These are phyloP conservation scores for Potamilus streckersoni DNA, from an alignment of 1,140 invertebrate genomes.

Conservation along the genomic window DNA sequence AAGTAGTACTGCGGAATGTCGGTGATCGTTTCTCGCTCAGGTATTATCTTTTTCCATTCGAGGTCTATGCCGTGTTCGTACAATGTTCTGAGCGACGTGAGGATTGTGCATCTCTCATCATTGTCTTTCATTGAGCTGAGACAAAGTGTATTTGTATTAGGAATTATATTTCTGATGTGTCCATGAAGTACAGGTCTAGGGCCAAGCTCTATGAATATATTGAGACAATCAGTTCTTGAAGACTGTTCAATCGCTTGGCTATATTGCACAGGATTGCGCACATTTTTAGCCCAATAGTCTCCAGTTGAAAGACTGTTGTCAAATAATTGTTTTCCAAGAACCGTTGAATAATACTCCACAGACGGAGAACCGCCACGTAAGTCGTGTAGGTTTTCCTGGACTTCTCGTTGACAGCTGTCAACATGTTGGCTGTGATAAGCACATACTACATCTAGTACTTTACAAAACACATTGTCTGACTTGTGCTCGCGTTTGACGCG, in stretches of 20 bases:
- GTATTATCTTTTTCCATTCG: conserved; percentile 16
- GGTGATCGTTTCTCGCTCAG: not conserved
- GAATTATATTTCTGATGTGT: conserved; percentile 39
- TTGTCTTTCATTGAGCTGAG: conserved; percentile 43
- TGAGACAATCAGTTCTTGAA: conserved; percentile 11
- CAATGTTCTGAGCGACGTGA: conserved; percentile 9
- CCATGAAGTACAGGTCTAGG: conserved; percentile 41
- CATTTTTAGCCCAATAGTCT: conserved; percentile 43
- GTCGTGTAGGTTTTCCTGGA: conserved; percentile 18
- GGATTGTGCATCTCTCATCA: conserved; percentile 14
- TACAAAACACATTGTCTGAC: conserved; percentile 1
- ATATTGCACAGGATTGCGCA: conserved; percentile 40
- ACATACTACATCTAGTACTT: conserved; percentile 28
- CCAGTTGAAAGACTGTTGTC: not conserved
- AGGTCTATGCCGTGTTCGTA: conserved; percentile 22
- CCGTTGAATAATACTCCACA: conserved; percentile 40
- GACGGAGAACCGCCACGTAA: conserved; percentile 18
- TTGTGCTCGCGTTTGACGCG: conserved; percentile 3
- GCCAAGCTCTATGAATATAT: conserved; percentile 50
- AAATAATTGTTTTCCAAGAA: conserved; percentile 25
- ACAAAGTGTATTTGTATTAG: conserved; percentile 11
- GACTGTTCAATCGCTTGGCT: conserved; percentile 34
- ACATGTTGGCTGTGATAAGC: conserved; percentile 54
- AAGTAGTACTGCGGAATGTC: conserved; percentile 19
- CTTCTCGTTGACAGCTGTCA: conserved; percentile 23